A percentile compares a stretch with the other conserved stretches of the same genome.
Evolutionary conservation across 2,888 invertebrate genomes (phyloP).

Genomic region (Drosophila phalerata): DNA sequence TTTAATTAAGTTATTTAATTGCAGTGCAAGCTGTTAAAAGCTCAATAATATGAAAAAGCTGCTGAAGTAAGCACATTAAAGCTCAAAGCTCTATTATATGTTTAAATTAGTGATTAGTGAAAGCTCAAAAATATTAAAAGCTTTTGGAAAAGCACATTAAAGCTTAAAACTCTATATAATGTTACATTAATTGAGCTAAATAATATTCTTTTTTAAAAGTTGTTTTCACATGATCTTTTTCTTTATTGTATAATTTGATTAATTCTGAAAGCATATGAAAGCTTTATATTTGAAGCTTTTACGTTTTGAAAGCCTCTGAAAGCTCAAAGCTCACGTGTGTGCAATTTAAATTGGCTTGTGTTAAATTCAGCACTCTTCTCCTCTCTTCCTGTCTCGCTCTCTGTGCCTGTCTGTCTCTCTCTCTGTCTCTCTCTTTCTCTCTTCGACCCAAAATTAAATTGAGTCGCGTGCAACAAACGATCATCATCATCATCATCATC

Average conservation of each 20-base stretch:
- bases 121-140: neutral
- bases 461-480: conserved; percentile 28
- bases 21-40: too few species aligned
- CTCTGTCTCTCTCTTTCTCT: neutral
- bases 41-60: neutral
- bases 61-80: neutral
- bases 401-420: neutral
- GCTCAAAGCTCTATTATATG: neutral
- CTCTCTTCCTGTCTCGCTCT: neutral
- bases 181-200: neutral
- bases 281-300: too few species aligned
- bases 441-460: conserved; percentile 10
- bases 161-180: neutral
- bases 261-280: too few species aligned
- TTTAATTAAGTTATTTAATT: too few species aligned
- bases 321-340: neutral
- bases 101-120: neutral
- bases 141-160: neutral
- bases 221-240: neutral
- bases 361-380: neutral
- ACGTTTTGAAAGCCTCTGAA: too few species aligned
- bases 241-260: neutral
- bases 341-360: neutral
- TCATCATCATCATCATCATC: conserved; percentile 19
- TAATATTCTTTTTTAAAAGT: neutral